Evolutionary conservation across 1,140 invertebrate genomes (phyloP).

Genomic region (Scaptomyza hsui): DNA sequence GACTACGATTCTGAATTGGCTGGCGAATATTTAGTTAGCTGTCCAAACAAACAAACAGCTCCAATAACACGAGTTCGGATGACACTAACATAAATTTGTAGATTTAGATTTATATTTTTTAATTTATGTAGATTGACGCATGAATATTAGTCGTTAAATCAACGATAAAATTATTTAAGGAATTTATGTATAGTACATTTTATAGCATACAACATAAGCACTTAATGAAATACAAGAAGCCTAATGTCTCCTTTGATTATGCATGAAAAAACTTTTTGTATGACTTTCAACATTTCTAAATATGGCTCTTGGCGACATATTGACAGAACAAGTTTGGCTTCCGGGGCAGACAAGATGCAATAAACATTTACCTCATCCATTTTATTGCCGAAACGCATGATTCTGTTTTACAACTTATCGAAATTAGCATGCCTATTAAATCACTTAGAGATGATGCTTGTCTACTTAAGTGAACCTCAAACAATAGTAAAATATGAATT

Average conservation of each 20-base stretch:
- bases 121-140: not conserved
- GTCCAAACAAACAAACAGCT: not conserved
- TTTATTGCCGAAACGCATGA: conserved; percentile 6
- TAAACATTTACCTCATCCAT: conserved; percentile 30
- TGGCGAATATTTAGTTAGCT: not conserved
- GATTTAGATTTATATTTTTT: not conserved
- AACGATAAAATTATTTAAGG: not conserved
- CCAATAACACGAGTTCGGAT: not conserved
- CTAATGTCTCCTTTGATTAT: conserved; percentile 4
- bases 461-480: not conserved
- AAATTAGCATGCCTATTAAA: conserved; percentile 33
- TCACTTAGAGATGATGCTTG: not conserved
- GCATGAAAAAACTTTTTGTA: not conserved
- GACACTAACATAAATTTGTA: not conserved
- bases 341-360: conserved; percentile 6
- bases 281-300: conserved; percentile 18
- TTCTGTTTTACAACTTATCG: conserved; percentile 14
- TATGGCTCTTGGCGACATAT: not conserved
- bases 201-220: not conserved
- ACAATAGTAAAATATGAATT: not conserved
- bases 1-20: not conserved
- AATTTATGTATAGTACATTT: not conserved
- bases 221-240: not conserved
- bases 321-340: conserved; percentile 18
- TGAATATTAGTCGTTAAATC: not conserved